Evolutionary conservation across 2,113 vertebrate species (phyloP).

Genomic region (Anser brachyrhynchus): DNA sequence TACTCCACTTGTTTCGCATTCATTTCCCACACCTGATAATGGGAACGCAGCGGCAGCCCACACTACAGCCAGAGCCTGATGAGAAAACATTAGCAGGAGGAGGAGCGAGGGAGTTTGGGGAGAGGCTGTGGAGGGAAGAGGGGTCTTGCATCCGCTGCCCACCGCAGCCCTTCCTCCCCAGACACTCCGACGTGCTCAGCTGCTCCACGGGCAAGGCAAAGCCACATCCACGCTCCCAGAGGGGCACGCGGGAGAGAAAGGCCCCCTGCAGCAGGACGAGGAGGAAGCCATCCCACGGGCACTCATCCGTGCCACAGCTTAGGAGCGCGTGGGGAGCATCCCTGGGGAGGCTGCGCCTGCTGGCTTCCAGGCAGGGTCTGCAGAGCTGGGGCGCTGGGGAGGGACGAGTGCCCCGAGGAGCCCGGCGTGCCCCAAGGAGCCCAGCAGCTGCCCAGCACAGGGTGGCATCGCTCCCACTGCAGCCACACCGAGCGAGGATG

Average conservation of each 20-base stretch:
- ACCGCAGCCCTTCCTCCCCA: fast-evolving
- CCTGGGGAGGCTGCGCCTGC: not conserved
- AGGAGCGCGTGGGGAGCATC: fast-evolving
- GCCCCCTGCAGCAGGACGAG: fast-evolving
- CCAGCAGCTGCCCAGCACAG: not conserved
- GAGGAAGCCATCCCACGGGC: not conserved
- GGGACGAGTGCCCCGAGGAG: not conserved
- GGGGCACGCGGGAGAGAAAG: fast-evolving
- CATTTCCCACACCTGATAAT: fast-evolving
- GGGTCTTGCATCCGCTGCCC: not conserved
- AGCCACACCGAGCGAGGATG: not conserved
- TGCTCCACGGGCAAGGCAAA: fast-evolving
- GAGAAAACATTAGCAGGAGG: not conserved
- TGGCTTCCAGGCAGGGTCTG: fast-evolving
- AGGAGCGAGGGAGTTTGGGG: not conserved
- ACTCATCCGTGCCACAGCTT: fast-evolving
- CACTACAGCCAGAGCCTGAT: not conserved
- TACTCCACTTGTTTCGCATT: fast-evolving
- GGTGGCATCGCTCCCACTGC: constrained; percentile 44
- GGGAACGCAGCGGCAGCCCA: not conserved
- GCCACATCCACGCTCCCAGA: fast-evolving
- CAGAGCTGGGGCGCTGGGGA: fast-evolving
- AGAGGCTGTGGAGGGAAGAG: fast-evolving
- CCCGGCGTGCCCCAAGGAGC: too few relatives aligned
- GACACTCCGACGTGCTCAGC: fast-evolving